Base-by-base conservation (phyloP, 2,888 invertebrate genomes). In the Cabera pusaria region DNA sequence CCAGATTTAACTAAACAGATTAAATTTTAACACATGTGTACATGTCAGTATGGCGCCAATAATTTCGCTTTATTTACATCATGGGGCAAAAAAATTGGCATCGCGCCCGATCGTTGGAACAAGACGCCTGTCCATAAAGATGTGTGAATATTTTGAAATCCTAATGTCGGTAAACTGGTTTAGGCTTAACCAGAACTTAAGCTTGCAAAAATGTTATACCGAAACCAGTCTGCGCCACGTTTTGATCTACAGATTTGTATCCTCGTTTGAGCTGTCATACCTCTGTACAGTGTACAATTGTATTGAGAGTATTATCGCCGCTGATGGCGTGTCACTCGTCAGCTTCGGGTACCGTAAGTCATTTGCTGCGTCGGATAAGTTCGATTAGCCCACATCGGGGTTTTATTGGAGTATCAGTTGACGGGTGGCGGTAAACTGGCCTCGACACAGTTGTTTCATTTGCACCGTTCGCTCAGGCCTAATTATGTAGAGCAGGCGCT, bases 81-180 rank as follows among this genome's bases (percentile, higher is more conserved):
- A 43, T 66, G 42, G 54, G 56, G 59, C n/a, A n/a, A 73, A 83
- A 83, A 81, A 77, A 70, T 82, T 85, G 86, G 86, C 85, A 69
- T 45, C 32, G 50, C 32, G 72, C 84, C 84, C 75, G 72, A 67
- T 59, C 55, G 46, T 59, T 25, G 11, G 57, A 56, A 56, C 64
- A 59, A 54, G 59, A 63, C 52, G 55, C 61, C 56, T 59, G 57
- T 40, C 59, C 56, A 57, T 57, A 61, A 58, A 59, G 59, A 65
- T 68, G 71, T 67, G 64, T 58, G 49, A 42, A 49, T 56, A 58
- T 65, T 67, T 68, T 58, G 58, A 70, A 69, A 68, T 64, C 58
- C 61, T 65, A 69, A 73, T 70, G 63, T 60, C 64, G 55, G 54
- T 53, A 64, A 67, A 70, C 72, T 55, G 62, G 67, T 67, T 66